These are phyloP conservation scores for Moxostoma hubbsi DNA, from an alignment of 2,797 vertebrate genomes.

Conservation along the genomic window DNA sequence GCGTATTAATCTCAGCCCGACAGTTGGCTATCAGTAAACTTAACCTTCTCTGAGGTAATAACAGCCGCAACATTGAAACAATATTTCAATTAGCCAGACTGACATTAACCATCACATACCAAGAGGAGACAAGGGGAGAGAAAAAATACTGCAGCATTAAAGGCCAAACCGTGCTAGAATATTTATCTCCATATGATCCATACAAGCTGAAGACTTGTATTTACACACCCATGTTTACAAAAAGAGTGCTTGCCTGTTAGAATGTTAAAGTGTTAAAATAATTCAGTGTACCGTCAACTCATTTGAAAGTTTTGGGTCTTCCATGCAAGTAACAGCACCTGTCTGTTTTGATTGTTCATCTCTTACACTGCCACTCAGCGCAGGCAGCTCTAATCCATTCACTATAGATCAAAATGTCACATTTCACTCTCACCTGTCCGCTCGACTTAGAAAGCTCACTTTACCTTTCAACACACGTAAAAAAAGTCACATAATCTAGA, in stretches of 20 bases:
- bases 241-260: constrained; percentile 14
- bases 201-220: constrained; percentile 11
- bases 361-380: constrained; percentile 75
- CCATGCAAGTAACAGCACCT: constrained; percentile 76
- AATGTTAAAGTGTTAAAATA: constrained; percentile 25
- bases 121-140: constrained; percentile 55
- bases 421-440: constrained; percentile 51
- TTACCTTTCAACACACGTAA: constrained; percentile 45
- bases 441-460: constrained; percentile 53
- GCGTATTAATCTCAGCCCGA: constrained; percentile 76
- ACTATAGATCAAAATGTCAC: constrained; percentile 61
- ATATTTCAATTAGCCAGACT: constrained; percentile 81
- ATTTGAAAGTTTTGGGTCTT: constrained; percentile 75
- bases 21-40: constrained; percentile 77
- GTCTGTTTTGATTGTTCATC: constrained; percentile 79
- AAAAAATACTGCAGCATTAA: constrained; percentile 10
- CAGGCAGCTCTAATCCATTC: constrained; percentile 59
- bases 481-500: constrained; percentile 31
- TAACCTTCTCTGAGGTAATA: constrained; percentile 78
- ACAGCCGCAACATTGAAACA: constrained; percentile 72
- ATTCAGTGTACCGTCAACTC: constrained; percentile 66
- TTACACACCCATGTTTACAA: constrained; percentile 26
- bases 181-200: constrained; percentile 23
- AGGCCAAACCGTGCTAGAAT: constrained; percentile 36
- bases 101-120: constrained; percentile 70